phyloP scores from a whole-genome alignment of 2,888 invertebrate species.

The Trichogramma dendrolimi region DNA sequence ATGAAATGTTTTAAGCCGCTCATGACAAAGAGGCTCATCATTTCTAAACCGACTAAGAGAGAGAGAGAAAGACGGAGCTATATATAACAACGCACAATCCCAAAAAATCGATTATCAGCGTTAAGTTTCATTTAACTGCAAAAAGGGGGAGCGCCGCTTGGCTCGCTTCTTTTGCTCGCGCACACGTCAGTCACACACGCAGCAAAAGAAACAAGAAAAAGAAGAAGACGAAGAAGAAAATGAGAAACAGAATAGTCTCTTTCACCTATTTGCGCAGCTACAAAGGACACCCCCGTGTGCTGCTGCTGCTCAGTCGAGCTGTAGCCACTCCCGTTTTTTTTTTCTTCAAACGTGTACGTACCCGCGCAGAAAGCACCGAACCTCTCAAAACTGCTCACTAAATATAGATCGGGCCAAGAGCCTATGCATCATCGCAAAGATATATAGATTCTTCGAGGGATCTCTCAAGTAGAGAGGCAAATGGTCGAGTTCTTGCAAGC shows the following conservation, averaged over 20 bases:
- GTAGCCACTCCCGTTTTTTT: too few species aligned
- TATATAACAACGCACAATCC: neutral
- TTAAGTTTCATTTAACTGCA: conserved; percentile 15
- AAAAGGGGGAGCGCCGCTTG: neutral
- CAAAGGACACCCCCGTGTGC: neutral
- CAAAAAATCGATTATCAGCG: conserved; percentile 16
- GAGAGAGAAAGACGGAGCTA: conserved; percentile 24
- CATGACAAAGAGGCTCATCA: neutral
- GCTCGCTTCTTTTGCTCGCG: conserved; percentile 4
- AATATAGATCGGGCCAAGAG: too few species aligned
- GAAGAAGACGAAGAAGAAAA: neutral
- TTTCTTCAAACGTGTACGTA: too few species aligned
- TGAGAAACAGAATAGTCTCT: neutral
- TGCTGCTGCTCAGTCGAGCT: too few species aligned
- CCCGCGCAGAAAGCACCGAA: too few species aligned
- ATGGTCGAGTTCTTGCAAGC: too few species aligned
- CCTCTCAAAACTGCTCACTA: too few species aligned
- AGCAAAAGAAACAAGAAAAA: neutral
- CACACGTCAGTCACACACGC: neutral
- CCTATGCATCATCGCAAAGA: too few species aligned
- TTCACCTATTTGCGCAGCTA: neutral
- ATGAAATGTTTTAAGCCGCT: too few species aligned
- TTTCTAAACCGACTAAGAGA: neutral
- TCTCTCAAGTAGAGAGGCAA: too few species aligned
- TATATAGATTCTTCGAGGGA: too few species aligned